Percentiles rank a stretch among this genome's conserved stretches.
phyloP scores from a whole-genome alignment of 2,113 vertebrate species.

The Mesitornis unicolor region DNA sequence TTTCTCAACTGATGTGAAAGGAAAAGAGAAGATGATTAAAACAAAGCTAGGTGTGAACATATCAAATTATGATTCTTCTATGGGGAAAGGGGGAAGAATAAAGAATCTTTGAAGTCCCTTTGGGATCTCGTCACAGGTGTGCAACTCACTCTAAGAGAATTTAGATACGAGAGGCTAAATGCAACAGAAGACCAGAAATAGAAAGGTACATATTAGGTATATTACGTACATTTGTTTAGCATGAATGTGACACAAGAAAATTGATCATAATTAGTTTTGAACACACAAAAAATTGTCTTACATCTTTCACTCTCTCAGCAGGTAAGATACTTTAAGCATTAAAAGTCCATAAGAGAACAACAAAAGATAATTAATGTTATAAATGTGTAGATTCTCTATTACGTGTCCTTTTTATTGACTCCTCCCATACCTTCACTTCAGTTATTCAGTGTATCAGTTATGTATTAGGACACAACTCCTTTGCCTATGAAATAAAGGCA shows the following conservation, averaged over 20 bases:
- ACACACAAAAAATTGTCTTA: neutral
- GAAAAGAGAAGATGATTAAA: neutral
- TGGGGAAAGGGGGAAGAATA: neutral
- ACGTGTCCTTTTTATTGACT: neutral
- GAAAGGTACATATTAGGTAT: too few species aligned
- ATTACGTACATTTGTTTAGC: fast-evolving
- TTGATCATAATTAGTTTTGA: neutral
- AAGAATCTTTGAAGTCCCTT: neutral
- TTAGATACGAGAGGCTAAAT: neutral
- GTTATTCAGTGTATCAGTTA: neutral
- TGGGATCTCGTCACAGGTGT: neutral
- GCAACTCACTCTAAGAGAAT: neutral
- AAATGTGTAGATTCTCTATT: neutral
- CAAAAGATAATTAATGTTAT: neutral
- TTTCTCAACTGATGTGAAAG: neutral
- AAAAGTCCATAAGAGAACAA: neutral
- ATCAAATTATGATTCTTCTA: neutral
- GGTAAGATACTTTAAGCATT: neutral
- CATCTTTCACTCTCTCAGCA: neutral
- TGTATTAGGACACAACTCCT: neutral
- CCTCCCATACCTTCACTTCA: fast-evolving
- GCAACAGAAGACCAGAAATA: neutral
- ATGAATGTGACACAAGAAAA: neutral
- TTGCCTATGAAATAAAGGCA: neutral
- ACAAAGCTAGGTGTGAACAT: neutral